Conservation (phyloP, 2,797 vertebrate species). For the Haliaeetus albicilla region DNA sequence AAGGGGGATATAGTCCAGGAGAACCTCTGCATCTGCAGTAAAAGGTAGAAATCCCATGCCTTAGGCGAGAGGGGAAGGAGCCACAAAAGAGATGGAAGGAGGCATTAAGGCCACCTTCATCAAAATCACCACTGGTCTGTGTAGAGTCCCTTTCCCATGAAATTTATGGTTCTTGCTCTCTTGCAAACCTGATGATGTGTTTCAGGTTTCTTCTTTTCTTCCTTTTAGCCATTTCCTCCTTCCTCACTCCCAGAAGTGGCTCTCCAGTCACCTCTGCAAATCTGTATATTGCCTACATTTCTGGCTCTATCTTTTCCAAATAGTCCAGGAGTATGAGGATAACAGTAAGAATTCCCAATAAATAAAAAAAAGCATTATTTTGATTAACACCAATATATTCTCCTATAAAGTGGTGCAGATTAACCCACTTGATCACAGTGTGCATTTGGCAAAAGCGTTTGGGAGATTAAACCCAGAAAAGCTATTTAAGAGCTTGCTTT, state of each 20-base stretch:
- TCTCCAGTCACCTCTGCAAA: background rate
- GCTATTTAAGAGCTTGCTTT: background rate
- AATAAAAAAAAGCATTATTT: background rate
- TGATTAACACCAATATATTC: background rate
- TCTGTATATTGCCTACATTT: background rate
- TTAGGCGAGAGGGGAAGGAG: background rate
- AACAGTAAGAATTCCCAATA: background rate
- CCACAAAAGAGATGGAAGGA: background rate
- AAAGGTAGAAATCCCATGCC: background rate
- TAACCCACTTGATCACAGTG: background rate
- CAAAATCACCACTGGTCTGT: background rate
- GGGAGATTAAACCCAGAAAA: background rate
- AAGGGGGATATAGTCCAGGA: background rate
- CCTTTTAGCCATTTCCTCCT: background rate
- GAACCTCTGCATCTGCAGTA: background rate
- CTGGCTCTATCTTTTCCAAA: background rate
- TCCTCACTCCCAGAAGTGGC: background rate
- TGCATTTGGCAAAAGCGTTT: background rate
- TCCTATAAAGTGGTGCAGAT: background rate
- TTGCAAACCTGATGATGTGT: background rate
- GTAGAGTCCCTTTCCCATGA: background rate
- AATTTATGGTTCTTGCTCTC: background rate
- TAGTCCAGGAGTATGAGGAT: background rate
- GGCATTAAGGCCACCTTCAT: background rate
- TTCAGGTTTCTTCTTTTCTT: background rate